Conservation (phyloP, 1,140 invertebrate species). For the Drosophila ficusphila region DNA sequence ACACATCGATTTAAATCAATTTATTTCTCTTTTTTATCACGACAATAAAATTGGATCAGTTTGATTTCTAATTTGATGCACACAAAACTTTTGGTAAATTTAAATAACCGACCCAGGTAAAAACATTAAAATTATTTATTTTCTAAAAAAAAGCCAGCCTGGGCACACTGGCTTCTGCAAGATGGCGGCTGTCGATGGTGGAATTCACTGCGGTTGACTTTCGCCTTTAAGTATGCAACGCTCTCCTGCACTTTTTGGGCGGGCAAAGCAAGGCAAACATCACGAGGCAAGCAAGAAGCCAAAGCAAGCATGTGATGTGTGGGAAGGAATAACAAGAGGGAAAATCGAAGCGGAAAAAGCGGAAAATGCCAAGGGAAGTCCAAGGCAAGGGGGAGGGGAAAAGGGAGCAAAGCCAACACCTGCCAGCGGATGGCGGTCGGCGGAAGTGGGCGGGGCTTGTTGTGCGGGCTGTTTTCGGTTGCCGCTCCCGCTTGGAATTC, state of each 20-base stretch:
- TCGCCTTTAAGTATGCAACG: constrained; percentile 60
- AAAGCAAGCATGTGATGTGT: constrained; percentile 30
- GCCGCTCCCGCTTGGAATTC: constrained; percentile 48
- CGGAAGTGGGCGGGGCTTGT: constrained; percentile 29
- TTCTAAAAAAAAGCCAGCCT: background rate
- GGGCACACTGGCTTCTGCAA: constrained; percentile 1
- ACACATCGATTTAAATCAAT: too few relatives aligned
- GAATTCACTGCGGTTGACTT: constrained; percentile 71
- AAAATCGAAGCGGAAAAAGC: constrained; percentile 25
- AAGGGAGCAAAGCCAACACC: constrained; percentile 35
- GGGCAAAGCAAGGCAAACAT: constrained; percentile 54
- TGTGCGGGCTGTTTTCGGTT: constrained; percentile 45
- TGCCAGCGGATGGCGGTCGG: constrained; percentile 29
- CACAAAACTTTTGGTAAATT: too few relatives aligned
- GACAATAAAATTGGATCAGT: too few relatives aligned
- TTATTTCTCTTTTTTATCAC: too few relatives aligned
- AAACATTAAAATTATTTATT: background rate
- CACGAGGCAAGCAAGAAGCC: constrained; percentile 24
- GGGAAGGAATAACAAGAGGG: constrained; percentile 34
- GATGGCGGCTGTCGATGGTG: constrained; percentile 61
- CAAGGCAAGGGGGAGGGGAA: too few relatives aligned
- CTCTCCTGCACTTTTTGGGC: constrained; percentile 39
- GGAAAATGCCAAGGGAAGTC: constrained; percentile 13
- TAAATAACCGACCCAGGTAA: too few relatives aligned
- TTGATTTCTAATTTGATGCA: too few relatives aligned